These are phyloP conservation scores for Solenopsis fugax DNA, from an alignment of 1,140 invertebrate species.

Conservation along the genomic window DNA sequence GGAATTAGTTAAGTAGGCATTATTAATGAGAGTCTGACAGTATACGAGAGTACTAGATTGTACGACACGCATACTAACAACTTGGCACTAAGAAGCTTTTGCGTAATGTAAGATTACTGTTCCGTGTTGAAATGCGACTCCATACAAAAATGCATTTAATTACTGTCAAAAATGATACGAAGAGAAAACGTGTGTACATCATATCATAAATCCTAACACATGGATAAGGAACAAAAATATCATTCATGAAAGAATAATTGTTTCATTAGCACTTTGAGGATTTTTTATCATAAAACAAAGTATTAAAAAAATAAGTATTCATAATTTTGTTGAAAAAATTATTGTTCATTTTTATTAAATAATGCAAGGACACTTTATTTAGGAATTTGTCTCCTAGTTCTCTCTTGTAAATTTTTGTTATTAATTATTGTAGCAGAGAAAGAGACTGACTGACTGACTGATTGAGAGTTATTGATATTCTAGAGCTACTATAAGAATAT, in stretches of 20 bases:
- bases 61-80: constrained; percentile 75
- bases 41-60: constrained; percentile 64
- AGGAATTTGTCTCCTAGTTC: background rate
- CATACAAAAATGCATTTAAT: constrained; percentile 4
- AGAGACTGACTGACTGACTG: no score
- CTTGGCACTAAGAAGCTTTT: constrained; percentile 70
- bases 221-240: background rate
- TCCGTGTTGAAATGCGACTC: constrained; percentile 23
- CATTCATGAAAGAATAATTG: background rate
- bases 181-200: background rate
- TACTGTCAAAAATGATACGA: background rate
- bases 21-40: constrained; percentile 75
- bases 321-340: background rate
- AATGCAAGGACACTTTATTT: background rate
- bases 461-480: no score
- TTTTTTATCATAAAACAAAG: background rate
- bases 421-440: background rate
- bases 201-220: background rate
- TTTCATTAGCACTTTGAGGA: background rate
- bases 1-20: constrained; percentile 74
- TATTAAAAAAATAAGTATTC: background rate
- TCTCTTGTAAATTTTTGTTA: background rate
- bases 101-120: constrained; percentile 55
- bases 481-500: no score
- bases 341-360: constrained; percentile 8